These are phyloP conservation scores for Bolborhynchus lineola DNA, from an alignment of 2,113 vertebrate genomes.

Conservation along the genomic window DNA sequence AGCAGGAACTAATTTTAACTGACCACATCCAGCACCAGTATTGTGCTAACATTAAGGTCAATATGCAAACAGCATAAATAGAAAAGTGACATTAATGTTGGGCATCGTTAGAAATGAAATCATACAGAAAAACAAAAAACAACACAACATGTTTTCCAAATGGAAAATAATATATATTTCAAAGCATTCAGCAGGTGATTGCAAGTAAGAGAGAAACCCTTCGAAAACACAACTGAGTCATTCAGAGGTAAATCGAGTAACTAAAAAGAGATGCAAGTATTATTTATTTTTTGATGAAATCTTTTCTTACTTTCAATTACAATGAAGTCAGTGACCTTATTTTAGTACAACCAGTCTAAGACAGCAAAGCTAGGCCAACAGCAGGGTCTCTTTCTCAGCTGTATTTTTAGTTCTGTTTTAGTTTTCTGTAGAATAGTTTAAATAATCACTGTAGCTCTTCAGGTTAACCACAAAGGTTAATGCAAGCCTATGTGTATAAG, in stretches of 20 bases:
- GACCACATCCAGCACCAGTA: background rate
- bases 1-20: background rate
- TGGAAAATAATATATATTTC: background rate
- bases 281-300: background rate
- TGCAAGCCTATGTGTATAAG: background rate
- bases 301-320: background rate
- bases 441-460: background rate
- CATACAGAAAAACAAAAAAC: background rate
- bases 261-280: background rate
- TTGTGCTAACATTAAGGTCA: background rate
- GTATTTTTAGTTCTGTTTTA: background rate
- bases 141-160: background rate
- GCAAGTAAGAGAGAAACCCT: background rate
- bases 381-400: background rate
- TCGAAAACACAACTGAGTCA: background rate
- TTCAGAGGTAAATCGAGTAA: background rate
- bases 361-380: background rate
- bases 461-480: background rate
- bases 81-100: background rate
- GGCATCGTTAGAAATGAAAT: constrained; percentile 9
- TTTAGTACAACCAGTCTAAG: background rate
- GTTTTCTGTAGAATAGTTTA: background rate
- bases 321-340: background rate
- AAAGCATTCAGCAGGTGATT: background rate
- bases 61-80: background rate